Evolutionary conservation across 2,797 vertebrate genomes (phyloP).

Genomic region (Anolis apletophallus): DNA sequence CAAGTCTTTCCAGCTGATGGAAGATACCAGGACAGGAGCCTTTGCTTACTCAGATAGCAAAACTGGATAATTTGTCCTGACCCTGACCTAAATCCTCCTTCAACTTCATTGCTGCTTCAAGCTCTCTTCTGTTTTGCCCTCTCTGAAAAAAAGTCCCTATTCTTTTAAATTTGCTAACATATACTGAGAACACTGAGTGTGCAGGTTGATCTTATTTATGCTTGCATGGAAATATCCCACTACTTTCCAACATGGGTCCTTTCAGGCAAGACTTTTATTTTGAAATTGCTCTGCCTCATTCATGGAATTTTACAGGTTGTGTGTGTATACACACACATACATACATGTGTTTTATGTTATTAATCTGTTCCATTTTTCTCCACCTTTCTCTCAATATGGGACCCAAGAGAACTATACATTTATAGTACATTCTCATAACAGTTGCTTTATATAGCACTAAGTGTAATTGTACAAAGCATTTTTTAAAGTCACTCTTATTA

Average conservation of each 20-base stretch:
- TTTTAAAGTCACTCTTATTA: too few species aligned
- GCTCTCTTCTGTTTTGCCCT: background rate
- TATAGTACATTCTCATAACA: too few species aligned
- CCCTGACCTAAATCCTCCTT: background rate
- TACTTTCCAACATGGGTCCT: background rate
- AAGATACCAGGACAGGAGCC: background rate
- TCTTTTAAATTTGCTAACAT: constrained; percentile 4
- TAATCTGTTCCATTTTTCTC: background rate
- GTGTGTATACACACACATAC: too few species aligned
- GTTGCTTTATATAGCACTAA: too few species aligned
- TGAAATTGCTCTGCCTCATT: background rate
- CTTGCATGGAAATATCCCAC: constrained; percentile 4
- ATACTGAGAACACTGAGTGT: constrained; percentile 13
- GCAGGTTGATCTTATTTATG: constrained; percentile 8
- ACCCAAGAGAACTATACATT: background rate
- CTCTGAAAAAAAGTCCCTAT: background rate
- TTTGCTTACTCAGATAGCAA: background rate
- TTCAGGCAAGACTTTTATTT: too few species aligned
- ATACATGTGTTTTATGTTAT: background rate
- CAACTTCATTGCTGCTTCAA: background rate
- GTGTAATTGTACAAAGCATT: too few species aligned
- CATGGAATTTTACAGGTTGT: background rate
- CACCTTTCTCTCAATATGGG: background rate
- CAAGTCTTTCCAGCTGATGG: background rate
- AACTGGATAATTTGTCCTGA: background rate